Percentiles rank a stretch among this genome's conserved stretches.
These are phyloP conservation scores for Limenitis camilla DNA, from an alignment of 2,888 invertebrate species.

Conservation along the genomic window DNA sequence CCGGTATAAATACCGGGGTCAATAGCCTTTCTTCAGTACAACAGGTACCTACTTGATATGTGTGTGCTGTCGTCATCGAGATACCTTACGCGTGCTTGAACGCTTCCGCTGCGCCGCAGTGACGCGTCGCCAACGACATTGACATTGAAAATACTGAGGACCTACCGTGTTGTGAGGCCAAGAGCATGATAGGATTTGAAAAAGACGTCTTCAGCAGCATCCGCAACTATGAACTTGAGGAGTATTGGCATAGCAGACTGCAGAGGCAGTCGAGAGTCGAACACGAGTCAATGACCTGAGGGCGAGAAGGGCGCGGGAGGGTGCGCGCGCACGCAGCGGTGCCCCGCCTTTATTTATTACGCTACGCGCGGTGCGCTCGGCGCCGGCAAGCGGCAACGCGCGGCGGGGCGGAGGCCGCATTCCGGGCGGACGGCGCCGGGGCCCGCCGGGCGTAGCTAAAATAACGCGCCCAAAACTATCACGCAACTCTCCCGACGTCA, in stretches of 20 bases:
- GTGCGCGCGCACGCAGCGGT: constrained; percentile 72
- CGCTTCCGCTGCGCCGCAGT: constrained; percentile 20
- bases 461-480: constrained; percentile 54
- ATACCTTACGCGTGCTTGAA: constrained; percentile 20
- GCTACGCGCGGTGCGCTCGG: constrained; percentile 61
- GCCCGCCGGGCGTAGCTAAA: constrained; percentile 60
- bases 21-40: constrained; percentile 36
- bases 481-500: constrained; percentile 42
- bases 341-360: constrained; percentile 75
- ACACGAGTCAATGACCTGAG: constrained; percentile 67
- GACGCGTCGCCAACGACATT: constrained; percentile 51
- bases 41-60: constrained; percentile 32
- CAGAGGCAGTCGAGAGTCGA: constrained; percentile 39
- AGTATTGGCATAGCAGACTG: no score
- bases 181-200: constrained; percentile 51
- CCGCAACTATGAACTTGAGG: constrained; percentile 43
- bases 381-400: constrained; percentile 35
- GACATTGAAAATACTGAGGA: constrained; percentile 54
- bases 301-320: constrained; percentile 65
- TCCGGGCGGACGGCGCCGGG: constrained; percentile 67
- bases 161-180: constrained; percentile 39
- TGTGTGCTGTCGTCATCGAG: constrained; percentile 15
- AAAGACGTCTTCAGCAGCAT: constrained; percentile 56
- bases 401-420: constrained; percentile 47
- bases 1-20: constrained; percentile 46